A percentile compares a stretch with the other conserved stretches of the same genome.
Evolutionary conservation across 2,888 invertebrate species (phyloP).

Genomic region (Pardosa pseudoannulata): DNA sequence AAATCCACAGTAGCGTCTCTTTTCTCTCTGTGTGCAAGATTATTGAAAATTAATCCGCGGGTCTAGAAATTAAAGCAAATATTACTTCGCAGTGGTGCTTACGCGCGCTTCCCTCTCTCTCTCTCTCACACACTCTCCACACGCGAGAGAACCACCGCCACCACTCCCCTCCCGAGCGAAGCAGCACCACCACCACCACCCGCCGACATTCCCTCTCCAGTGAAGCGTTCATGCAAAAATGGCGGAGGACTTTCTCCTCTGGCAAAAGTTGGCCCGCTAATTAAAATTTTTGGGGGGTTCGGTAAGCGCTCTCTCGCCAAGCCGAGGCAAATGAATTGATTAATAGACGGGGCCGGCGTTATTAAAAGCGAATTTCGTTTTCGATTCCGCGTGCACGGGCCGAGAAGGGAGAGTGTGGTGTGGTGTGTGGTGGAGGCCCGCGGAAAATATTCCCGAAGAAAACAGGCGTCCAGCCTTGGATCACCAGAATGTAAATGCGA

Average conservation of each 20-base stretch:
- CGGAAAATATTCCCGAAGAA: not conserved
- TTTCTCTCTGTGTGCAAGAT: slow-evolving; percentile 26
- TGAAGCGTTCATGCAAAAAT: slow-evolving; percentile 61
- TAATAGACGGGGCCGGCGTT: slow-evolving; percentile 28
- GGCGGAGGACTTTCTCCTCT: slow-evolving; percentile 6
- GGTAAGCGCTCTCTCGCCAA: slow-evolving; percentile 15
- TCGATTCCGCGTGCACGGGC: not conserved
- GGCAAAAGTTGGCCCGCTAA: slow-evolving; percentile 53
- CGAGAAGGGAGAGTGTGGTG: not conserved
- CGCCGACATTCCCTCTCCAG: slow-evolving; percentile 49
- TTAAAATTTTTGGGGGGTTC: slow-evolving; percentile 50
- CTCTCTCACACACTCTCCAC: not conserved
- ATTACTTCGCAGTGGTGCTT: slow-evolving; percentile 46
- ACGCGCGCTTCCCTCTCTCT: slow-evolving; percentile 1
- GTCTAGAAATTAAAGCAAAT: slow-evolving; percentile 64
- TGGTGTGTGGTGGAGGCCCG: slow-evolving; percentile 11
- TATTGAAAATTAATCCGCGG: slow-evolving; percentile 69
- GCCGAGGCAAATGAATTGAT: slow-evolving; percentile 66
- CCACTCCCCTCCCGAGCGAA: slow-evolving; percentile 26
- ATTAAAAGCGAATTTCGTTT: slow-evolving; percentile 10
- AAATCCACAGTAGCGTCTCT: slow-evolving; percentile 35
- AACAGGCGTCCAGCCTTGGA: not conserved
- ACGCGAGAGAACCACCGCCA: not conserved
- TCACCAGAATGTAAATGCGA: not conserved
- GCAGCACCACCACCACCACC: not conserved